Evolutionary conservation across 2,888 invertebrate genomes (phyloP).

Genomic region (Caenorhabditis doughertyi): DNA sequence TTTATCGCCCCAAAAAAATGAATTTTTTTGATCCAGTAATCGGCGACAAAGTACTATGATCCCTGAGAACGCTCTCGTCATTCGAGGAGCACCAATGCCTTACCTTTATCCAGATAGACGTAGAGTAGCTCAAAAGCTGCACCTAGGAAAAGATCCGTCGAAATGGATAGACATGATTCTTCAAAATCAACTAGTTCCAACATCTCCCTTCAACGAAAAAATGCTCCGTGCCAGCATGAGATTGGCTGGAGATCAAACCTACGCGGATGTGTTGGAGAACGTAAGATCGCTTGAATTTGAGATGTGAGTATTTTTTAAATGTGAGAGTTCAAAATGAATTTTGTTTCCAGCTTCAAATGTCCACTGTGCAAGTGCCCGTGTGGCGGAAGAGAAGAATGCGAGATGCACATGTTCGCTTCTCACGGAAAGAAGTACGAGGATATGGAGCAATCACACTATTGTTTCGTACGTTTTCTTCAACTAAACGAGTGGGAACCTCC

Average conservation of each 20-base stretch:
- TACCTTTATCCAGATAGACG: conserved; percentile 9
- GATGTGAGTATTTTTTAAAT: conserved; percentile 27
- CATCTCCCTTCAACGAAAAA: conserved; percentile 30
- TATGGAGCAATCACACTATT: conserved; percentile 28
- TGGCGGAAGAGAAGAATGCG: conserved; percentile 42
- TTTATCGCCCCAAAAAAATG: not conserved
- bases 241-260: not conserved
- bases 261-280: not conserved
- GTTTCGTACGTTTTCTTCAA: not conserved
- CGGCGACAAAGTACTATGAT: conserved; percentile 14
- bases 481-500: not conserved
- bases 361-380: conserved; percentile 77
- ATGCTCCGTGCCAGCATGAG: conserved; percentile 5
- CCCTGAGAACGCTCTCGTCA: conserved; percentile 56
- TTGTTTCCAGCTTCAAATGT: conserved; percentile 71
- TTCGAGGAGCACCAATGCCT: conserved; percentile 52
- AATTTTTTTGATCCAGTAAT: conserved; percentile 14
- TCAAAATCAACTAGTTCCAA: conserved; percentile 45
- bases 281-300: conserved; percentile 50
- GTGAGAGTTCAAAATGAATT: not conserved
- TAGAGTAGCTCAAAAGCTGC: conserved; percentile 22
- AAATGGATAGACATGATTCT: conserved; percentile 49
- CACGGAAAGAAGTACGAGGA: conserved; percentile 49
- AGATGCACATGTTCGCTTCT: conserved; percentile 15
- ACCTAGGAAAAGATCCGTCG: conserved; percentile 49